Base-by-base conservation (phyloP, 2,888 invertebrate species). In the Orthosia gothica region DNA sequence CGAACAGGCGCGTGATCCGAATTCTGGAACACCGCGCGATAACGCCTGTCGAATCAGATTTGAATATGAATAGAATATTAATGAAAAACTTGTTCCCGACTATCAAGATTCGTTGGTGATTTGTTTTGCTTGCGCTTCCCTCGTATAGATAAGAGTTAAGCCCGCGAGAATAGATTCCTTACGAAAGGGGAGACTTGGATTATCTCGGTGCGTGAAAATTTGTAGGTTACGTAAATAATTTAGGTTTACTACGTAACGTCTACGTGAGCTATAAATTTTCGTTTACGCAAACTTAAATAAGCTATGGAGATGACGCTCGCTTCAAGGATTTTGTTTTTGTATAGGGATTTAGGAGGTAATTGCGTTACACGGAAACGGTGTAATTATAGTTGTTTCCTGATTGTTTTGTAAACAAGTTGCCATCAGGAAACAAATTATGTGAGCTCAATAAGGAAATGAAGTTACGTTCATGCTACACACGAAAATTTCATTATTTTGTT, bases 51-150 rank as follows among this genome's bases (percentile, higher is more conserved):
- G 93, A 93, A 93, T 93, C 92, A 91, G 91, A 95, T 95, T 95
- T 95, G 94, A 95, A 96, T 95, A 95, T 94, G 95, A 94, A 95
- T 93, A 88, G 94, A 95, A 96, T 95, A 94, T 94, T 95, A 95
- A 95, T 95, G 94, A 93, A 94, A 94, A 93, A 94, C 93, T 94
- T 94, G 90, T 89, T 88, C 89, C 85, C 86, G 87, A 91, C 91
- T 92, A 92, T 91, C 86, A 89, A 90, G 87, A 89, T 81, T 88
- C 85, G 84, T 77, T 77, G 82, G 79, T 86, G 87, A 89, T 91
- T 92, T 93, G 91, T 92, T 92, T 91, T 81, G 83, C 72, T 79
- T 63, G 49, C 76, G 66, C 71, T 70, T 76, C 52, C 72, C 69
- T 23, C 65, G 54, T 68, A 54, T 63, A 85, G 84, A 87, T 87